These are phyloP conservation scores for Drosophila histrio DNA, from an alignment of 2,888 invertebrate species.

Conservation along the genomic window DNA sequence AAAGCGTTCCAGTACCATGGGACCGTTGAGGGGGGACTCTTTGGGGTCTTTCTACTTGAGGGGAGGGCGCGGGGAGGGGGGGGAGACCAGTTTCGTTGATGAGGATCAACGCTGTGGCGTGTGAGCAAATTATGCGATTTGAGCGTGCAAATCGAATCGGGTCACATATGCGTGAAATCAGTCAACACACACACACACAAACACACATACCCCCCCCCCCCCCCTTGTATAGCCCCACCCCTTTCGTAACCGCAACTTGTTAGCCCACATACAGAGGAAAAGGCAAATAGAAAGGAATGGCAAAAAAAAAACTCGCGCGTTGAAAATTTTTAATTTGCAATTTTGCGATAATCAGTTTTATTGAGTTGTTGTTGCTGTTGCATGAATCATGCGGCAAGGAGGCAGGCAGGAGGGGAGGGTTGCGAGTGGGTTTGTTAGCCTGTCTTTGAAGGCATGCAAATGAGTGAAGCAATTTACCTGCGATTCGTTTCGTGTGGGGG, in stretches of 20 bases:
- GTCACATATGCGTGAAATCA: constrained; percentile 79
- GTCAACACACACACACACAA: constrained; percentile 17
- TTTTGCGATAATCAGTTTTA: constrained; percentile 77
- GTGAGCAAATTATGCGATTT: constrained; percentile 51
- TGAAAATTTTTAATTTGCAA: constrained; percentile 66
- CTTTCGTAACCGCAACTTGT: neutral
- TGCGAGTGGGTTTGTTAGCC: neutral
- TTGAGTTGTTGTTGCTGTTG: constrained; percentile 51
- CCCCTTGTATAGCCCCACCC: neutral
- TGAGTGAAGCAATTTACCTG: constrained; percentile 60
- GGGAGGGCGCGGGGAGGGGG: neutral
- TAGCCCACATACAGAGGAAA: neutral
- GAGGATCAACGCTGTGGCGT: constrained; percentile 37
- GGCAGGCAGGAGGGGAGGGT: neutral
- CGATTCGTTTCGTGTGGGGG: neutral
- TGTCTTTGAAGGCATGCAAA: constrained; percentile 53
- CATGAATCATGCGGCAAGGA: neutral
- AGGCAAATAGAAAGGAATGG: neutral
- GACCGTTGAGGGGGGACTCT: neutral
- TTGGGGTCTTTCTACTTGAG: neutral
- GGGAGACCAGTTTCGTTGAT: constrained; percentile 37
- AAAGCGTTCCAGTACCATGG: constrained; percentile 6
- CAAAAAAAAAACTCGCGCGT: constrained; percentile 13
- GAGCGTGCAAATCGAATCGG: constrained; percentile 73
- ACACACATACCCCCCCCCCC: neutral